Conservation (phyloP, 1,140 invertebrate species). For the Camponotus pennsylvanicus region DNA sequence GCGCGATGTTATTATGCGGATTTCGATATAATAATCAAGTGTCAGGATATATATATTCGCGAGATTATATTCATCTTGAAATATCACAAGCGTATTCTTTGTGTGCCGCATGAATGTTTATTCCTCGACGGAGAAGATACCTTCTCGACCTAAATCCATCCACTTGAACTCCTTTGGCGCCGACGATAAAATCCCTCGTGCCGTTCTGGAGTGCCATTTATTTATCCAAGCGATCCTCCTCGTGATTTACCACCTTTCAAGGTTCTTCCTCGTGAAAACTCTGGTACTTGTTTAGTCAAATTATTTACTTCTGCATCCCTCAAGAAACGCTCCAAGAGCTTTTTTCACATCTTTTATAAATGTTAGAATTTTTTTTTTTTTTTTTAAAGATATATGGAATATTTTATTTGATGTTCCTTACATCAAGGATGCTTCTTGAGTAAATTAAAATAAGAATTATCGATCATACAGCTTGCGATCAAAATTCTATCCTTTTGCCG, state of each 20-base stretch:
- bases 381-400: background rate
- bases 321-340: background rate
- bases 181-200: constrained; percentile 16
- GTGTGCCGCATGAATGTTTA: constrained; percentile 15
- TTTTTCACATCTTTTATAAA: background rate
- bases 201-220: constrained; percentile 22
- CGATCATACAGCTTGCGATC: background rate
- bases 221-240: background rate
- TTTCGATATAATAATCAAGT: background rate
- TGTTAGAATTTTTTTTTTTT: background rate
- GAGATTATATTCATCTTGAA: constrained; percentile 17
- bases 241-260: background rate
- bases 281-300: background rate
- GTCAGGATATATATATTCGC: background rate
- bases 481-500: background rate
- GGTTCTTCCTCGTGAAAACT: constrained; percentile 1
- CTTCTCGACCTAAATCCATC: constrained; percentile 45
- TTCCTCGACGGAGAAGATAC: constrained; percentile 21
- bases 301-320: background rate
- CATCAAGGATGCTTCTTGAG: background rate
- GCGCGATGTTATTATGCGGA: too few relatives aligned
- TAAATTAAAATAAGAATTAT: too few relatives aligned
- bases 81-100: background rate
- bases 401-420: background rate
- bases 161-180: constrained; percentile 46